Percentiles rank a stretch among this genome's conserved stretches.
phyloP scores from a whole-genome alignment of 2,113 vertebrate species.

The Sula dactylatra region DNA sequence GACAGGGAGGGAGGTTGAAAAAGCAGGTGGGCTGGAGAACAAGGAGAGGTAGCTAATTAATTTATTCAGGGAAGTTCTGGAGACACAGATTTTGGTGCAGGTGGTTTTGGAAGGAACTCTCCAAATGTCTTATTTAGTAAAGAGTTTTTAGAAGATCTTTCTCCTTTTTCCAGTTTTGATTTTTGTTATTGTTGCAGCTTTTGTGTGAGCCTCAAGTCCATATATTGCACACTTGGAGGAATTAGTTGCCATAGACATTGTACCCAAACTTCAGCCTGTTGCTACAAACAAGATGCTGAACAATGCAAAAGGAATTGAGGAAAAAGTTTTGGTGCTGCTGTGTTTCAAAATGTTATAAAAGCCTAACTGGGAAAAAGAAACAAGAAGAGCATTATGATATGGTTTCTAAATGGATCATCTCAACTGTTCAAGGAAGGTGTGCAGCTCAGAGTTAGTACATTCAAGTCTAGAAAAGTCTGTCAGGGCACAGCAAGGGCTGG shows the following conservation, averaged over 20 bases:
- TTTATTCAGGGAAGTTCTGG: neutral
- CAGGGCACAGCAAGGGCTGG: neutral
- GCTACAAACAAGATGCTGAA: neutral
- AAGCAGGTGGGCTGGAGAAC: neutral
- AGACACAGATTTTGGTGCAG: neutral
- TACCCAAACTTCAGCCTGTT: neutral
- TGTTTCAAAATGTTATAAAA: neutral
- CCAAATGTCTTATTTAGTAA: neutral
- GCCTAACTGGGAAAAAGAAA: neutral
- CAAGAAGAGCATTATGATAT: neutral
- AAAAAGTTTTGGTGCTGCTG: neutral
- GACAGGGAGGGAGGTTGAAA: neutral
- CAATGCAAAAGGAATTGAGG: neutral
- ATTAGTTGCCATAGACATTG: neutral
- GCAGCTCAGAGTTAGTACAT: neutral
- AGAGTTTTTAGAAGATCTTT: neutral
- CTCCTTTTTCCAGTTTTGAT: neutral
- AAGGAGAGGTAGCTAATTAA: neutral
- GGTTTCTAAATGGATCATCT: neutral
- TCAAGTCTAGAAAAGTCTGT: neutral
- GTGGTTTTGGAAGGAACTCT: neutral
- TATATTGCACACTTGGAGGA: neutral
- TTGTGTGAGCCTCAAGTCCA: neutral
- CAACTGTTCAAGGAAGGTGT: neutral
- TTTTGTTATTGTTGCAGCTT: neutral